A percentile compares a stretch with the other conserved stretches of the same genome.
Conservation (phyloP, 1,140 invertebrate genomes). For the Drosophila grimshawi region DNA sequence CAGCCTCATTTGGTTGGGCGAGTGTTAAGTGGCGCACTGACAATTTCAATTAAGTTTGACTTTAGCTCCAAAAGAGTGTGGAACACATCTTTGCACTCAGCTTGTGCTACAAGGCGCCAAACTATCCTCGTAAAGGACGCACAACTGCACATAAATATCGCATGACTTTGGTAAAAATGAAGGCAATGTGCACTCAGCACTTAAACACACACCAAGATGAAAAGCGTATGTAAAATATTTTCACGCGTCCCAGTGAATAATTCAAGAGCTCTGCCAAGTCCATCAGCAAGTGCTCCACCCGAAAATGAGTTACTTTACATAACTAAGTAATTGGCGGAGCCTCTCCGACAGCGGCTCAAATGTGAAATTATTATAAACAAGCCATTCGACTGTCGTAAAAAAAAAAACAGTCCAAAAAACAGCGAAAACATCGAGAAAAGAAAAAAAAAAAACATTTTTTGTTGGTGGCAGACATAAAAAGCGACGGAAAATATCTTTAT, state of each 20-base stretch:
- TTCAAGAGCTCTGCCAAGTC: conserved; percentile 26
- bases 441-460: background rate
- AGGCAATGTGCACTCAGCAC: conserved; percentile 31
- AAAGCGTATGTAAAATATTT: conserved; percentile 52
- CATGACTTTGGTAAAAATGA: conserved; percentile 33
- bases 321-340: conserved; percentile 53
- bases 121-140: conserved; percentile 26
- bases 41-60: conserved; percentile 66
- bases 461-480: conserved; percentile 33
- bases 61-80: conserved; percentile 37
- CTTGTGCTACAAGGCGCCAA: conserved; percentile 9
- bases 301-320: conserved; percentile 57
- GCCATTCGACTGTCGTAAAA: conserved; percentile 48
- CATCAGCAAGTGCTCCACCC: conserved; percentile 43
- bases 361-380: conserved; percentile 57
- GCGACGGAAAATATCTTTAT: conserved; percentile 45
- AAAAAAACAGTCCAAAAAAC: background rate
- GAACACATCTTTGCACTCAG: conserved; percentile 57
- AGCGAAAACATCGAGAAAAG: background rate
- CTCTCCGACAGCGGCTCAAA: conserved; percentile 44
- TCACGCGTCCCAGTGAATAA: conserved; percentile 43
- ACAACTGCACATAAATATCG: conserved; percentile 42
- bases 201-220: conserved; percentile 18
- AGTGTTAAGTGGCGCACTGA: conserved; percentile 51
- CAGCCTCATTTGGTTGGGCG: background rate